Conservation (phyloP, 23 tunicate species). For the Phallusia fumigata region DNA sequence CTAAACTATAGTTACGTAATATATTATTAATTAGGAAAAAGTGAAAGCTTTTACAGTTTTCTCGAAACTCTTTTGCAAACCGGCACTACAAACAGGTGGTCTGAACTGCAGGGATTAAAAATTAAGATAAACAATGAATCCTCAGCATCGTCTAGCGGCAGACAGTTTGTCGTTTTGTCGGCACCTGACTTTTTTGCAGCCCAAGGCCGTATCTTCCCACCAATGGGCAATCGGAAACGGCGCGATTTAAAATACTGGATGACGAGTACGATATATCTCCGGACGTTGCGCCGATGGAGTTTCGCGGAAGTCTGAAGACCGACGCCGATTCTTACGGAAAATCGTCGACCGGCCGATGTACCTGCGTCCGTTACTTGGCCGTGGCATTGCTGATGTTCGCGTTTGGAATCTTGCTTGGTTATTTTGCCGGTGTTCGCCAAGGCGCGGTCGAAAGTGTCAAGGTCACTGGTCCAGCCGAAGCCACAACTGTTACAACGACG, state of each 20-base stretch:
- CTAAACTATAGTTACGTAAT: too few relatives aligned
- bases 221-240: not conserved
- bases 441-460: not conserved
- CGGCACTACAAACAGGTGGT: too few relatives aligned
- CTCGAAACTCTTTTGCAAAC: too few relatives aligned
- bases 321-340: slow-evolving; percentile 2
- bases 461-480: not conserved
- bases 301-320: slow-evolving; percentile 6
- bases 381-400: not conserved
- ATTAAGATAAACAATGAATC: too few relatives aligned
- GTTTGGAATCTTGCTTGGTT: not conserved
- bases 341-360: not conserved
- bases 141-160: too few relatives aligned
- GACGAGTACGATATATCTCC: slow-evolving; percentile 2
- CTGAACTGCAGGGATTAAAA: too few relatives aligned
- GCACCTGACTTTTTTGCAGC: too few relatives aligned
- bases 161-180: too few relatives aligned
- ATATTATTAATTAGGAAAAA: too few relatives aligned
- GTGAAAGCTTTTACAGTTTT: too few relatives aligned
- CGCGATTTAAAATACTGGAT: not conserved
- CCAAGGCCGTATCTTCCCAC: not conserved
- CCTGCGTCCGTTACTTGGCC: slow-evolving; percentile 1
- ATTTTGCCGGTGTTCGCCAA: not conserved
- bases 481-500: not conserved
- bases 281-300: slow-evolving; percentile 9